Conservation (phyloP, 1,140 invertebrate genomes). For the Coelopa frigida region DNA sequence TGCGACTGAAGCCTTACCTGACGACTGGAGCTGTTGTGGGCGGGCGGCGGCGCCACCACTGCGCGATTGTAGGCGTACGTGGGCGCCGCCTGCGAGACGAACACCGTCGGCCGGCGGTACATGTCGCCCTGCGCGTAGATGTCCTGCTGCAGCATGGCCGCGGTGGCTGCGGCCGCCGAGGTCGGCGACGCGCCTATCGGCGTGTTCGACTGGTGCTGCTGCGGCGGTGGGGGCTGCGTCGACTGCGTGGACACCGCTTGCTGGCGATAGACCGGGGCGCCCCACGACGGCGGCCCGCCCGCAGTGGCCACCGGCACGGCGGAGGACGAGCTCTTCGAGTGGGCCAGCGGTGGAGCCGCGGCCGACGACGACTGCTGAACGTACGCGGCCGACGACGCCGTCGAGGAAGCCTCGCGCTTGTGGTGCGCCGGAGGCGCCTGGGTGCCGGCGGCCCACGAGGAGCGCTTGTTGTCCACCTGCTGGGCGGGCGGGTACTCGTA, state of each 20-base stretch:
- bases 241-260: constrained; percentile 19
- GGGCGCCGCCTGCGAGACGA: constrained; percentile 47
- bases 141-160: constrained; percentile 46
- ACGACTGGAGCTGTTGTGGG: constrained; percentile 75
- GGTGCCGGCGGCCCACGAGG: constrained; percentile 30
- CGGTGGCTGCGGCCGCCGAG: constrained; percentile 42
- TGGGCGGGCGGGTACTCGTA: constrained; percentile 26
- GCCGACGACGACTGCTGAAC: constrained; percentile 7
- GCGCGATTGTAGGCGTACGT: constrained; percentile 55
- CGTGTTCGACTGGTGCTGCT: constrained; percentile 41
- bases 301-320: constrained; percentile 33
- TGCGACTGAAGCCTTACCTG: constrained; percentile 49
- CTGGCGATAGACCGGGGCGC: constrained; percentile 33
- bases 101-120: constrained; percentile 55
- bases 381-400: constrained; percentile 19
- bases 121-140: constrained; percentile 52
- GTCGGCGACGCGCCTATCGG: constrained; percentile 39
- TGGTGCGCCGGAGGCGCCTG: constrained; percentile 27
- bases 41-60: constrained; percentile 71
- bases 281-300: constrained; percentile 38
- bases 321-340: constrained; percentile 33
- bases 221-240: constrained; percentile 21
- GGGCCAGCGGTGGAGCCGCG: constrained; percentile 32
- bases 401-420: constrained; percentile 36
- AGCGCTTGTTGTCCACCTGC: constrained; percentile 30